Percentiles rank a stretch among this genome's conserved stretches.
phyloP scores from a whole-genome alignment of 2,113 vertebrate species.

The Rhinolophus ferrumequinum region DNA sequence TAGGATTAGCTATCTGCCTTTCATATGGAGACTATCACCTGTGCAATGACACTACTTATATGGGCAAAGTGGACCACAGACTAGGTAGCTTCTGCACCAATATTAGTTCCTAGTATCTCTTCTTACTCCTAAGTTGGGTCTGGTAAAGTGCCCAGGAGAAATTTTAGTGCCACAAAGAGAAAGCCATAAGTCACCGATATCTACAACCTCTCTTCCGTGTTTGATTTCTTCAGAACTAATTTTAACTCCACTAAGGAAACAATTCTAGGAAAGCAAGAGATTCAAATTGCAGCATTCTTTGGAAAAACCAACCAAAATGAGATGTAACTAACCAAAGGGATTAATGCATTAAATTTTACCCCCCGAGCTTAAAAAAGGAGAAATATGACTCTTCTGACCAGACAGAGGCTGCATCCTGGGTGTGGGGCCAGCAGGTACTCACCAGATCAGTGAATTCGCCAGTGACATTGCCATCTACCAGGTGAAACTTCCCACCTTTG shows the following conservation, averaged over 20 bases:
- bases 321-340: not conserved
- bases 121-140: not conserved
- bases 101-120: not conserved
- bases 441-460: slow-evolving; percentile 95
- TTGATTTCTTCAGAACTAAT: not conserved
- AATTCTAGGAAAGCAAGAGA: not conserved
- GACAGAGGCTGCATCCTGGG: not conserved
- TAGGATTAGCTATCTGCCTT: not conserved
- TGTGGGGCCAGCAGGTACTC: slow-evolving; percentile 70
- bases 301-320: not conserved
- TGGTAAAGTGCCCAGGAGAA: not conserved
- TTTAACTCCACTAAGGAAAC: not conserved
- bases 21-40: not conserved
- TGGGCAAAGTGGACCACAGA: not conserved
- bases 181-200: not conserved
- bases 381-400: not conserved
- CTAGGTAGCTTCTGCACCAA: not conserved
- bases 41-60: no score
- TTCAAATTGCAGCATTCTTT: not conserved
- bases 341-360: not conserved
- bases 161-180: not conserved
- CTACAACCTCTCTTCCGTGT: not conserved
- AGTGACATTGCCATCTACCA: slow-evolving; percentile 91
- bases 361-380: not conserved
- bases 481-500: slow-evolving; percentile 92